Percentiles rank a stretch among this genome's conserved stretches.
Conservation (phyloP, 1,140 invertebrate species). For the Pararge aegeria region DNA sequence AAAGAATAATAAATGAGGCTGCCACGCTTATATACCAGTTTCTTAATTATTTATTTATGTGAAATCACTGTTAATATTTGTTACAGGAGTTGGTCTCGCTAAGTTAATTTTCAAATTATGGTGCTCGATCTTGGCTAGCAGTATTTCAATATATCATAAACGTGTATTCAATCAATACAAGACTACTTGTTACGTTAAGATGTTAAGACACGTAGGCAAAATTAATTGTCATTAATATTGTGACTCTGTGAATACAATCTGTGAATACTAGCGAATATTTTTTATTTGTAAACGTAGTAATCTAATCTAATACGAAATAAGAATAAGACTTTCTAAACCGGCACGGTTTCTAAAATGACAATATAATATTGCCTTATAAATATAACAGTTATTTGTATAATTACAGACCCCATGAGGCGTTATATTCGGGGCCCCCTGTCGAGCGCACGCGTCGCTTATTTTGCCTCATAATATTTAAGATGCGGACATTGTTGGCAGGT, state of each 20-base stretch:
- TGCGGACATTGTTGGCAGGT: constrained; percentile 39
- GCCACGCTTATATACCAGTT: constrained; percentile 74
- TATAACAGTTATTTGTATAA: constrained; percentile 24
- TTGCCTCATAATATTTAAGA: constrained; percentile 21
- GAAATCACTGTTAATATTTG: constrained; percentile 69
- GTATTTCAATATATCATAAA: no score
- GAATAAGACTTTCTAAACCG: constrained; percentile 1
- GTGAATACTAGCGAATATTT: no score
- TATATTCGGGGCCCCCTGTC: constrained; percentile 39
- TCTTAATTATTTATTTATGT: constrained; percentile 77
- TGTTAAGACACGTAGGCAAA: no score
- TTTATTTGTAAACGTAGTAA: not conserved
- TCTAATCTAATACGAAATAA: constrained; percentile 1
- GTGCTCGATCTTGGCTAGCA: not conserved
- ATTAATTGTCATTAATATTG: no score
- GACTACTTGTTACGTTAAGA: no score
- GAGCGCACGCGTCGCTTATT: constrained; percentile 62
- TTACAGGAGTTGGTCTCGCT: constrained; percentile 17
- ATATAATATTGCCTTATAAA: constrained; percentile 16
- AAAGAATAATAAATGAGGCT: constrained; percentile 80
- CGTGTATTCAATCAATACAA: no score
- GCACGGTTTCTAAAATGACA: not conserved
- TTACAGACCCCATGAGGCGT: constrained; percentile 35
- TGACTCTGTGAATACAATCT: no score
- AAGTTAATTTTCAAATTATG: not conserved